Base-by-base conservation (phyloP, 2,113 vertebrate species). In the Machaerirhynchus nigripectus region DNA sequence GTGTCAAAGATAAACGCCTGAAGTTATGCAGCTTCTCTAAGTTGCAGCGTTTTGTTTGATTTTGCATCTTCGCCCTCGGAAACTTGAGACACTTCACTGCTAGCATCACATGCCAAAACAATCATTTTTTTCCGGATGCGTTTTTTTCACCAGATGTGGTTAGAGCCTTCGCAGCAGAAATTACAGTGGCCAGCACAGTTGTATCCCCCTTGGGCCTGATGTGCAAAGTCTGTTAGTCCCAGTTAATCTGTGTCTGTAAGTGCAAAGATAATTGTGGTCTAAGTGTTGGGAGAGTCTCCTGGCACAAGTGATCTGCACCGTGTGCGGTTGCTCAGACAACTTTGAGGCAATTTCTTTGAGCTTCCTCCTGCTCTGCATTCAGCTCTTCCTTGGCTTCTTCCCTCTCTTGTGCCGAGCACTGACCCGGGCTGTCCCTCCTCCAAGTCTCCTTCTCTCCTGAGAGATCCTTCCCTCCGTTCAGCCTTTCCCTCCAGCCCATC, bases 301-400 rank as follows among this genome's bases (percentile, higher is more conserved):
- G 82, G 30, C 70, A 40, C 21, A 2, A 2, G 0, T 16, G 52
- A 16, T 7, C 40, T 20, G 20, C 16, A 9, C 13, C 0, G 1
- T 30, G 50, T 28, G 60, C 24, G 24, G 20, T 1, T 75, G 42
- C 50, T 13, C 4, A 40, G 20, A 35, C 20, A 57, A 9, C 13
- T 57, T 14, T 21, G 61, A 17, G 50, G 8, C 7, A 2, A 7
- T 21, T 67, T 42, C 20, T 42, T 31, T 35, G 37, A 14, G 13
- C 31, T 65, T 67, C 30, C 13, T 31, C 2, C 42, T 50, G 31
- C 52, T 57, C 71, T 67, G 71, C 9, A 46, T 86, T 53, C 42
- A 42, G n/a, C 22, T 39, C 13, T 71, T 70, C 17, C 24, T 57
- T 35, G 39, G 5, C 35, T 79, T 20, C 21, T 57, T n/a, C 53